These are phyloP conservation scores for Amphipoea oculea DNA, from an alignment of 2,888 invertebrate genomes.

Conservation along the genomic window DNA sequence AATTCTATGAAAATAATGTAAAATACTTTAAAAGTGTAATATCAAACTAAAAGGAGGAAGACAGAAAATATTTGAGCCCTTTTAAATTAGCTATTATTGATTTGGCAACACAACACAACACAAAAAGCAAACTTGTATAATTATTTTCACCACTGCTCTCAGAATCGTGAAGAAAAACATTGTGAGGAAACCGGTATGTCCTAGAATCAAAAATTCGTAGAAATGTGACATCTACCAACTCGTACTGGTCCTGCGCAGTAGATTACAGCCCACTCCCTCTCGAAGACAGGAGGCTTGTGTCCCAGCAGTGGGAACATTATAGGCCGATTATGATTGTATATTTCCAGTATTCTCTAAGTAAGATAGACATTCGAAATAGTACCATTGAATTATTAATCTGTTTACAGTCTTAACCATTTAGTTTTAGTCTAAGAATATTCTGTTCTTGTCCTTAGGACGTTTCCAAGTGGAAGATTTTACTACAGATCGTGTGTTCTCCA, in stretches of 20 bases:
- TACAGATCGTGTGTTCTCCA: conserved; percentile 34
- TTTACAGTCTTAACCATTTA: conserved; percentile 46
- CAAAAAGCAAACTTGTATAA: conserved; percentile 5
- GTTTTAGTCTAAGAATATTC: conserved; percentile 31
- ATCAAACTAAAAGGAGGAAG: conserved; percentile 70
- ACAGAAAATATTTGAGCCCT: conserved; percentile 68
- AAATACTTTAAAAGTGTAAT: conserved; percentile 28
- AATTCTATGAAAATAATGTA: conserved; percentile 41
- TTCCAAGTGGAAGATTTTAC: conserved; percentile 36
- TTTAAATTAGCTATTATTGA: conserved; percentile 16
- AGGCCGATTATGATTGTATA: neutral
- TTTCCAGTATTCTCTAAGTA: conserved; percentile 28
- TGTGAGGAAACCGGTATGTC: neutral
- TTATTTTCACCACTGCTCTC: conserved; percentile 9
- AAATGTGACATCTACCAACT: neutral
- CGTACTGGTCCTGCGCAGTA: neutral
- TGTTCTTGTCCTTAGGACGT: conserved; percentile 53
- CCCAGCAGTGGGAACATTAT: neutral
- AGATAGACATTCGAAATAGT: conserved; percentile 45
- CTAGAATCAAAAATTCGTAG: neutral
- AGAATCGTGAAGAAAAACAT: neutral
- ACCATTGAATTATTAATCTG: conserved; percentile 47
- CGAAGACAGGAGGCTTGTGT: neutral
- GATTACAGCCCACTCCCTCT: neutral
- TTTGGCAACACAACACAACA: conserved; percentile 46